Evolutionary conservation across 2,113 vertebrate species (phyloP).

Genomic region (Tychaedon coryphoeus): DNA sequence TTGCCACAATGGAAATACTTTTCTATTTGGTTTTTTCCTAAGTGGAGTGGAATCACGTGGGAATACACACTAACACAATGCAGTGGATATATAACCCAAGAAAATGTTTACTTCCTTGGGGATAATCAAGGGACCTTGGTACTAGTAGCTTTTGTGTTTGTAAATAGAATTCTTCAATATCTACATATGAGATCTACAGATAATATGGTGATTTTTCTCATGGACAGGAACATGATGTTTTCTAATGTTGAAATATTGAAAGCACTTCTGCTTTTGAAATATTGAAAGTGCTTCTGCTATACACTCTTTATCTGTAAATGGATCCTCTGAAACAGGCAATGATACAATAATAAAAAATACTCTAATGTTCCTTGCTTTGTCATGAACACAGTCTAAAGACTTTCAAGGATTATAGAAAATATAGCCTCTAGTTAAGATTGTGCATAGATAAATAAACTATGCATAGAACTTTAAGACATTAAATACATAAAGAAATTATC

Average conservation of each 20-base stretch:
- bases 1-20: neutral
- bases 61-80: neutral
- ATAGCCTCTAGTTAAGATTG: neutral
- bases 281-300: neutral
- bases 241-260: neutral
- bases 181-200: neutral
- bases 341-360: neutral
- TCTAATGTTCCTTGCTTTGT: neutral
- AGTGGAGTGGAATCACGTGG: neutral
- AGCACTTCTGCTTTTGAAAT: neutral
- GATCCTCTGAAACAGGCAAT: neutral
- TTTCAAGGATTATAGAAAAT: neutral
- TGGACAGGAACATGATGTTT: neutral
- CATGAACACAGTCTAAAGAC: neutral
- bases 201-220: neutral
- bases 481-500: neutral
- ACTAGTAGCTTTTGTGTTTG: neutral
- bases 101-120: neutral
- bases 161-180: neutral
- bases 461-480: neutral
- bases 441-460: neutral
- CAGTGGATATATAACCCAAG: neutral
- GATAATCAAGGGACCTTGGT: neutral
- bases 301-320: neutral
- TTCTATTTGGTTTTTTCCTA: neutral